Evolutionary conservation across 1,140 invertebrate genomes (phyloP).

Genomic region (Drosophila paulistorum): DNA sequence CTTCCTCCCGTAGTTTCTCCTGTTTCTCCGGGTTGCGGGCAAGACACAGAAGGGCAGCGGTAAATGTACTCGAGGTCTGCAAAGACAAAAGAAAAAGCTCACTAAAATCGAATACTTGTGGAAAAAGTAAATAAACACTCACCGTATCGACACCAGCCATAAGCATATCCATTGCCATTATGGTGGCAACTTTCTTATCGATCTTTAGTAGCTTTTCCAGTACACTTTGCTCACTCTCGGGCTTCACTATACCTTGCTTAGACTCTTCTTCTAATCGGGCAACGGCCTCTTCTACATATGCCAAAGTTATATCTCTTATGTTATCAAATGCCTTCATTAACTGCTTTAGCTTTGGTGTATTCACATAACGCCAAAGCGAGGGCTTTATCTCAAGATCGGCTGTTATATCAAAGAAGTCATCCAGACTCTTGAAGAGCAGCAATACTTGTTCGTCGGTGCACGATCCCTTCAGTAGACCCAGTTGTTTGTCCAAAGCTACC

Average conservation of each 20-base stretch:
- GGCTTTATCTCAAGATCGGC: constrained; percentile 86
- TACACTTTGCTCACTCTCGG: constrained; percentile 60
- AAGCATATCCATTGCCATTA: constrained; percentile 81
- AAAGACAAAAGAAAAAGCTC: background rate
- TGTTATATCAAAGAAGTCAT: constrained; percentile 86
- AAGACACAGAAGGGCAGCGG: constrained; percentile 76
- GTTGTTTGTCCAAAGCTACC: constrained; percentile 87
- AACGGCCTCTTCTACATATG: constrained; percentile 68
- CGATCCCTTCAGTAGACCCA: constrained; percentile 83
- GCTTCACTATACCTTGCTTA: constrained; percentile 37
- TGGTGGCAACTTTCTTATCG: constrained; percentile 82
- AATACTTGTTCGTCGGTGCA: constrained; percentile 84
- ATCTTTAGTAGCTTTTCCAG: constrained; percentile 82
- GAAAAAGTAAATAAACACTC: background rate
- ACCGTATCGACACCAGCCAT: constrained; percentile 77
- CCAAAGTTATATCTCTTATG: constrained; percentile 43
- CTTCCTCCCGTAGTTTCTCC: constrained; percentile 87
- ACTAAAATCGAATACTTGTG: background rate
- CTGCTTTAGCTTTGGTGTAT: constrained; percentile 85
- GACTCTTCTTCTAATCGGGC: constrained; percentile 58
- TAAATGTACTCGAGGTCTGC: constrained; percentile 58
- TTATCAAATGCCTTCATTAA: constrained; percentile 84
- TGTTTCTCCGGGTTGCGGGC: constrained; percentile 88
- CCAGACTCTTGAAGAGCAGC: constrained; percentile 86
- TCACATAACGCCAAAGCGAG: constrained; percentile 86